Base-by-base conservation (phyloP, 2,888 invertebrate species). In the Eilema sororculum region DNA sequence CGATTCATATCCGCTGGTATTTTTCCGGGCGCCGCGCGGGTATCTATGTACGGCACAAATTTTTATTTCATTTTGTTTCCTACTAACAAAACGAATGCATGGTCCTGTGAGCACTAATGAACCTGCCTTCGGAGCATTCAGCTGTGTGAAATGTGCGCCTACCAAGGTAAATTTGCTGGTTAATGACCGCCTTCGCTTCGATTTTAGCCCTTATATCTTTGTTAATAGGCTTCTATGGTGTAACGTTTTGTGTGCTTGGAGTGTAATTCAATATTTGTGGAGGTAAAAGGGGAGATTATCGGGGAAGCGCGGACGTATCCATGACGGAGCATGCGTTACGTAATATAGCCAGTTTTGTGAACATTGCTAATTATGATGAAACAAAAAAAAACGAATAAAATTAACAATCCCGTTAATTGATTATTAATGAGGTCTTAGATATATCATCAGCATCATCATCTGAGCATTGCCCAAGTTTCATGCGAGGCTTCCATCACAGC, bases 81-180 rank as follows among this genome's bases (percentile, higher is more conserved):
- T 80, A 80, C 76, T 83, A 84, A 83, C 85, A 82, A 86, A 87
- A 87, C 85, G 85, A 84, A 86, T 85, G 84, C 85, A 87, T 84
- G 86, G 85, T 86, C 84, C 84, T 81, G 80, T 80, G 86, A 88
- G 81, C 88, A 86, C 87, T 91, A 91, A 91, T 91, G 90, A 91
- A 91, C 87, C 87, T 85, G 86, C 87, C 86, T 88, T 87, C 85
- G 86, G 80, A 87, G 84, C 84, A 83, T 86, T 86, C 84, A 81
- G 74, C 79, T 78, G 82, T 74, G 79, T 85, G 73, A 84, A 86
- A 86, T 84, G 78, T 77, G 80, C 81, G 75, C 69, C 71, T 76
- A 80, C 78, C 75, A 74, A 75, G 65, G 76, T 82, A 81, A 76
- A 78, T 85, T 84, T 84, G 75, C 83, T 74, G 69, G 70, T 75